Evolutionary conservation across 2,113 vertebrate genomes (phyloP), one percentile per base, ranked within the genome.

Genomic region (Nothobranchius furzeri): DNA sequence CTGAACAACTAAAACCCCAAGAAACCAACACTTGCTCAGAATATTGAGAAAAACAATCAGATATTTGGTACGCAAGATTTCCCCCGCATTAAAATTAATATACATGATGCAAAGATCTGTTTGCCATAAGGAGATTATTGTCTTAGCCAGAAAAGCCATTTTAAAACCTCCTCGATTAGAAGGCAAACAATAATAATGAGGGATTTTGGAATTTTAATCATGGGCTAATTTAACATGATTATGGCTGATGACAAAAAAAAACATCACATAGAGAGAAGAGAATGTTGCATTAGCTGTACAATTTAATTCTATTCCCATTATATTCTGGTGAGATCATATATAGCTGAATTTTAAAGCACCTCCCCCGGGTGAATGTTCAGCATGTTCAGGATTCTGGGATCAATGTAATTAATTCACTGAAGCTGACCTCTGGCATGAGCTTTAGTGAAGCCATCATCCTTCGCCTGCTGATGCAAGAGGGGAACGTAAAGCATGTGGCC

Each of bases 381-480:
- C 87, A 91, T 92, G 86, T 88, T 89, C 76, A 91, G 76, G 80
- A 76, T 36, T 66, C 58, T 12, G 0, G n/a, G 67, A 91, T 91
- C 91, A 70, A 91, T 91, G 46, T 68, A 68, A 89, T 91, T 90
- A 87, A 91, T 89, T 89, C 81, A 83, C 75, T 58, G 76, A 73
- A 68, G 87, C 79, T 50, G 80, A 88, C 85, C 89, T 78, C 76
- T 81, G 83, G 48, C 84, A 85, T 84, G 73, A 88, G 85, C 85
- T 85, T 90, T 87, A 88, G 82, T 77, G 69, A 63, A 75, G 80
- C 74, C 49, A 83, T 86, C 85, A 80, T 76, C 59, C 61, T 55
- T 56, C 9, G 79, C 75, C 70, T 86, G 66, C 70, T 66, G 83
- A 85, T 88, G 81, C 80, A 59, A 78, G 52, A 68, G 53, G 68